A percentile compares a stretch with the other conserved stretches of the same genome.
phyloP scores from a whole-genome alignment of 35 echinoderm and acorn worm species.

The Lytechinus variegatus region DNA sequence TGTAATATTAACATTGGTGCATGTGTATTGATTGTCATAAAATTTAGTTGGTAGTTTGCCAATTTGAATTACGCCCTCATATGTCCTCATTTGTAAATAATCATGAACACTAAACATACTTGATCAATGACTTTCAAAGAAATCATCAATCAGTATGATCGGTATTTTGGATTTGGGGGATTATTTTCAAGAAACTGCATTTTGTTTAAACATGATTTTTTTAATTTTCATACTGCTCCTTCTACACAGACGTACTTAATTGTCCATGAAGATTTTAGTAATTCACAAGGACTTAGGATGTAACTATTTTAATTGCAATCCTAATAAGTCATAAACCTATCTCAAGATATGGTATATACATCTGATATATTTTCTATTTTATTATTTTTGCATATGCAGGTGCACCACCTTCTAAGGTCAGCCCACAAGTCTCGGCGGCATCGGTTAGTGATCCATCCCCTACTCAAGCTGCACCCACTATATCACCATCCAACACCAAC shows the following conservation, averaged over 20 bases:
- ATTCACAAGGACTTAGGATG: too few relatives aligned
- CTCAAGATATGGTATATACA: background rate
- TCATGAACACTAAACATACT: too few relatives aligned
- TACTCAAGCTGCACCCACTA: background rate
- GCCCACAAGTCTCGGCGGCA: background rate
- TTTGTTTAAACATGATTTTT: background rate
- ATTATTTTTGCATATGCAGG: background rate
- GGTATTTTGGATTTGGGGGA: too few relatives aligned
- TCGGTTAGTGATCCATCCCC: background rate
- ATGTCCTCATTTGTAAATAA: background rate
- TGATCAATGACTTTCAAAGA: too few relatives aligned
- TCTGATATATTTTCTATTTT: background rate
- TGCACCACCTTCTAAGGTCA: background rate
- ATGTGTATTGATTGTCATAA: background rate
- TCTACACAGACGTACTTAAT: too few relatives aligned
- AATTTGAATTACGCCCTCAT: background rate
- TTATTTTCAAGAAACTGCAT: background rate
- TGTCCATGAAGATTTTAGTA: too few relatives aligned
- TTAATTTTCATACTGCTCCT: too few relatives aligned
- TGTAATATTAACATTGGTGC: background rate
- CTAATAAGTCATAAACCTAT: too few relatives aligned
- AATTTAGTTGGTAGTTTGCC: background rate
- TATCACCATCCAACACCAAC: conserved; percentile 11
- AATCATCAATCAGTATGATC: too few relatives aligned
- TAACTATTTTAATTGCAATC: too few relatives aligned